Percentiles rank a stretch among this genome's conserved stretches.
These are phyloP conservation scores for Pachyuromys duprasi DNA, from an alignment of 2,797 vertebrate species.

Conservation along the genomic window DNA sequence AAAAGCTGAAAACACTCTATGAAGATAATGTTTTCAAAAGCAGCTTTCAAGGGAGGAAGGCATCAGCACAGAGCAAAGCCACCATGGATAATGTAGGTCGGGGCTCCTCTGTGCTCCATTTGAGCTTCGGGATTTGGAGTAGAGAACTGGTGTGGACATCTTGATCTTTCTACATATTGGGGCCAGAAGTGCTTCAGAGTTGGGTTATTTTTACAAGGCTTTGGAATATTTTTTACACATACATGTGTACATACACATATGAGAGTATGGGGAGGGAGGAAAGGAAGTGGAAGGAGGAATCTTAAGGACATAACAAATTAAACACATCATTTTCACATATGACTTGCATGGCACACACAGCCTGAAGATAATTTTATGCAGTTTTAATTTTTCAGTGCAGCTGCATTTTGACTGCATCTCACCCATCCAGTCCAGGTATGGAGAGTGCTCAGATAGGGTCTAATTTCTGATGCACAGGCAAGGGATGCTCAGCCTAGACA, in stretches of 20 bases:
- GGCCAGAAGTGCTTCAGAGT: neutral
- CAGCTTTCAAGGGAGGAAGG: neutral
- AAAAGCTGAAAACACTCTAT: neutral
- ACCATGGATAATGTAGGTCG: accelerated
- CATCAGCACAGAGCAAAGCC: accelerated
- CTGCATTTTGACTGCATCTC: neutral
- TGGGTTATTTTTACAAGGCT: neutral
- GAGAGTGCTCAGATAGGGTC: neutral
- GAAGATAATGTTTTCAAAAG: neutral
- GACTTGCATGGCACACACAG: neutral
- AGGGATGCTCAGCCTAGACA: neutral
- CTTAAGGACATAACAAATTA: neutral
- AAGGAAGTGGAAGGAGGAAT: neutral
- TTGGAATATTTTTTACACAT: neutral
- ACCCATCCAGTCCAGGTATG: no score
- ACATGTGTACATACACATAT: neutral
- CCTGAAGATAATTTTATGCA: neutral
- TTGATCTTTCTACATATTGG: neutral
- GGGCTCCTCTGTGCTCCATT: accelerated
- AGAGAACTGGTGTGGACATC: neutral
- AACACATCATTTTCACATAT: neutral
- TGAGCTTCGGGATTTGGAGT: neutral
- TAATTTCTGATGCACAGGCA: neutral
- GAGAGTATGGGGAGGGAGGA: neutral
- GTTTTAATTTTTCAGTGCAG: neutral